phyloP scores from a whole-genome alignment of 2,113 vertebrate species.

The Hepsetus odoe region DNA sequence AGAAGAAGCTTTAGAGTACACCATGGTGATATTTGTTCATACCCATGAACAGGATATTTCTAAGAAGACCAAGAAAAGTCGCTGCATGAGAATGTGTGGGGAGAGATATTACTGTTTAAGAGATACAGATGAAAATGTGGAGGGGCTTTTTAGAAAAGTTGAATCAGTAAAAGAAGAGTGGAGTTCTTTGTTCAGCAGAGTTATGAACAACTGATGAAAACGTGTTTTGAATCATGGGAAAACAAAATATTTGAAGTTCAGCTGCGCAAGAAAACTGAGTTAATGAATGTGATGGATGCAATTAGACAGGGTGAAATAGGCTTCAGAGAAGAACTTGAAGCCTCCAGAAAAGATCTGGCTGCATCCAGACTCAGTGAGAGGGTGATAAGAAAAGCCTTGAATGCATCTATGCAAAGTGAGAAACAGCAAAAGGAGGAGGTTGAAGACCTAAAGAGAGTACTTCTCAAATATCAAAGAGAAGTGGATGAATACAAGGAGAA shows the following conservation, averaged over 20 bases:
- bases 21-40: slow-evolving; percentile 2
- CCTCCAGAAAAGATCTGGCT: background rate
- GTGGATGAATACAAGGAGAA: too few species aligned
- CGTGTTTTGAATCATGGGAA: background rate
- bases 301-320: background rate
- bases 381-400: too few species aligned
- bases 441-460: too few species aligned
- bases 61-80: background rate
- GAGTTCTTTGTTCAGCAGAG: background rate
- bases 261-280: background rate
- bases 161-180: accelerated
- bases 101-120: background rate
- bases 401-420: too few species aligned
- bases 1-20: background rate
- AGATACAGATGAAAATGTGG: background rate
- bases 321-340: background rate
- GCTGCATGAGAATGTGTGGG: background rate
- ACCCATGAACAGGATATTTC: background rate
- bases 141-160: background rate
- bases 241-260: too few species aligned
- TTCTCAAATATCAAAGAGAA: too few species aligned
- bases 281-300: background rate
- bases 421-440: too few species aligned
- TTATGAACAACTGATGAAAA: slow-evolving; percentile 4
- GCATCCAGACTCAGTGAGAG: too few species aligned